These are phyloP conservation scores for Caradrina clavipalpis DNA, from an alignment of 2,888 invertebrate genomes.

Conservation along the genomic window DNA sequence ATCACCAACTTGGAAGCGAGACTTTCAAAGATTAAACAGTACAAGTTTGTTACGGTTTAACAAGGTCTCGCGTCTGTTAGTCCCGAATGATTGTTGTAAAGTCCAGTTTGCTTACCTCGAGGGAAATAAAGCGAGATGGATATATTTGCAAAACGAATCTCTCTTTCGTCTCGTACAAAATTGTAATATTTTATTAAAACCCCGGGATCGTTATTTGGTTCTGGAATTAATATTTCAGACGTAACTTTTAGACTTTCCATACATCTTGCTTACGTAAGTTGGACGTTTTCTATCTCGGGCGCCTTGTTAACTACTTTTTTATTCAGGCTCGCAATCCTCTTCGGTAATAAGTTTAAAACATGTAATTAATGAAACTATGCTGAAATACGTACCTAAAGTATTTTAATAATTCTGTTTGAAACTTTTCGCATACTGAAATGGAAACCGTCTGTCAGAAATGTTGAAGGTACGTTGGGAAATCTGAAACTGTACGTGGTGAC, in stretches of 20 bases:
- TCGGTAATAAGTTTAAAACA: slow-evolving; percentile 39
- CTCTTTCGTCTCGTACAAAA: slow-evolving; percentile 70
- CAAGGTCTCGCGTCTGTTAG: slow-evolving; percentile 76
- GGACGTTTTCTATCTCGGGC: slow-evolving; percentile 37
- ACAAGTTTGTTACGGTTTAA: slow-evolving; percentile 80
- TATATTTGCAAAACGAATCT: slow-evolving; percentile 75
- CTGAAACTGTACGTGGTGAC: slow-evolving; percentile 15
- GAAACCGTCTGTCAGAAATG: slow-evolving; percentile 16
- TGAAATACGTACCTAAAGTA: slow-evolving; percentile 25
- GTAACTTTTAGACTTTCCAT: slow-evolving; percentile 55
- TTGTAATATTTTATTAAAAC: slow-evolving; percentile 70
- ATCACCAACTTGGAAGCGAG: slow-evolving; percentile 69
- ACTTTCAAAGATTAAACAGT: slow-evolving; percentile 80
- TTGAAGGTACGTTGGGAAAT: slow-evolving; percentile 31
- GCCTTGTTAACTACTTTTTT: slow-evolving; percentile 51
- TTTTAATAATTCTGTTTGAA: slow-evolving; percentile 47
- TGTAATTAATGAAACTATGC: slow-evolving; percentile 32
- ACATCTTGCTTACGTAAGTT: slow-evolving; percentile 52
- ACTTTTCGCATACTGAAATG: slow-evolving; percentile 21
- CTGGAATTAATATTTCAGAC: slow-evolving; percentile 55
- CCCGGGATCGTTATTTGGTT: slow-evolving; percentile 56
- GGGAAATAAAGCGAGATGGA: slow-evolving; percentile 82
- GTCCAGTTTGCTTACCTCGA: slow-evolving; percentile 76
- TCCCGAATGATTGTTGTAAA: slow-evolving; percentile 79
- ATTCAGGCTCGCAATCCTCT: slow-evolving; percentile 28